A percentile compares a stretch with the other conserved stretches of the same genome.
Conservation (phyloP, 2,888 invertebrate species). For the Neuroscelio doddi region DNA sequence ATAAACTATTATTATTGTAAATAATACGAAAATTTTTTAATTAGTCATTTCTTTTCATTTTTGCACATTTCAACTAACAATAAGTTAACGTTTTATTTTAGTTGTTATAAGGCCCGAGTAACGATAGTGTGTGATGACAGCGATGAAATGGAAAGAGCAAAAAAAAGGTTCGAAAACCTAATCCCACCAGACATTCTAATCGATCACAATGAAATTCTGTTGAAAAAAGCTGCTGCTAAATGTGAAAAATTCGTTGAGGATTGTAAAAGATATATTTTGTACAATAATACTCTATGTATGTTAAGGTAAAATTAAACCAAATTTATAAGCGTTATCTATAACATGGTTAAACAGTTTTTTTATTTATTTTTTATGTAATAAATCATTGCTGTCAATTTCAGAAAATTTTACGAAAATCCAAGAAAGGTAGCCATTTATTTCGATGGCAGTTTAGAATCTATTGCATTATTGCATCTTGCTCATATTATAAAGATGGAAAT, state of each 20-base stretch:
- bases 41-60: too few species aligned
- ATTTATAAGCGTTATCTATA: too few species aligned
- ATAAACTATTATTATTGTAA: too few species aligned
- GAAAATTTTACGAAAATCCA: slow-evolving; percentile 41
- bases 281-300: slow-evolving; percentile 34
- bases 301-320: slow-evolving; percentile 32
- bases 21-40: too few species aligned
- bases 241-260: slow-evolving; percentile 30
- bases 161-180: slow-evolving; percentile 67
- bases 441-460: slow-evolving; percentile 55
- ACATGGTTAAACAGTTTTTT: too few species aligned
- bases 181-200: slow-evolving; percentile 57
- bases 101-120: slow-evolving; percentile 73
- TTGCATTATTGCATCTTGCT: slow-evolving; percentile 55
- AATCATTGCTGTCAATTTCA: slow-evolving; percentile 15
- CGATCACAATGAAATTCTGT: slow-evolving; percentile 35
- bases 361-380: too few species aligned
- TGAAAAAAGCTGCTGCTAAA: slow-evolving; percentile 31
- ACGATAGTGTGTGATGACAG: slow-evolving; percentile 73
- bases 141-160: slow-evolving; percentile 65
- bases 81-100: slow-evolving; percentile 51
- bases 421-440: slow-evolving; percentile 52
- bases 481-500: slow-evolving; percentile 39
- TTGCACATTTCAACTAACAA: too few species aligned
- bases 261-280: slow-evolving; percentile 39